Evolutionary conservation across 2,888 invertebrate species (phyloP).

Genomic region (Drosophila limbata): DNA sequence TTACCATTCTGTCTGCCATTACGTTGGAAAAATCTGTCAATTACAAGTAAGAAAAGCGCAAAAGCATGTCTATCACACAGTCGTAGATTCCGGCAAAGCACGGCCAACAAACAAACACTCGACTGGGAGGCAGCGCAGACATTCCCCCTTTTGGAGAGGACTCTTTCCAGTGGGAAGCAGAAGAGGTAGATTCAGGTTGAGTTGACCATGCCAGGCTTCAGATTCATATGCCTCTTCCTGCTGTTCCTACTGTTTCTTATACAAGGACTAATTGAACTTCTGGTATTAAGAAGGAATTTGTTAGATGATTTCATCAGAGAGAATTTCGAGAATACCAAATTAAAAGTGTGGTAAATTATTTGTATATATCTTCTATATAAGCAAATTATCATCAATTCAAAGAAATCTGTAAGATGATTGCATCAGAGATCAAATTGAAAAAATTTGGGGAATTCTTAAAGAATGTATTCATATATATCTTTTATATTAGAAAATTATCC

Average conservation of each 20-base stretch:
- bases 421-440: too few species aligned
- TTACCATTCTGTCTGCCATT: constrained; percentile 73
- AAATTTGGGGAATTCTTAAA: too few species aligned
- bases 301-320: background rate
- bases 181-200: constrained; percentile 13
- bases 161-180: background rate
- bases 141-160: background rate
- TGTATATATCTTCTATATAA: too few species aligned
- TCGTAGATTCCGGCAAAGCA: constrained; percentile 22
- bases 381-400: too few species aligned
- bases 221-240: background rate
- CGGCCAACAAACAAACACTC: constrained; percentile 34
- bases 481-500: background rate
- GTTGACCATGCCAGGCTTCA: constrained; percentile 27
- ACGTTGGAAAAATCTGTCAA: constrained; percentile 76
- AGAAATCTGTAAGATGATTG: too few species aligned
- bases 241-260: background rate
- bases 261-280: background rate
- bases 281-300: background rate
- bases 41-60: constrained; percentile 74
- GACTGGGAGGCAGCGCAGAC: background rate
- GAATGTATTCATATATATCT: too few species aligned
- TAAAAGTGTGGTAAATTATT: background rate
- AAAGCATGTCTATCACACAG: constrained; percentile 71
- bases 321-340: background rate